Evolutionary conservation across 2,797 vertebrate genomes (phyloP), one percentile per base, ranked within the genome.

Genomic region (Zalophus californianus): DNA sequence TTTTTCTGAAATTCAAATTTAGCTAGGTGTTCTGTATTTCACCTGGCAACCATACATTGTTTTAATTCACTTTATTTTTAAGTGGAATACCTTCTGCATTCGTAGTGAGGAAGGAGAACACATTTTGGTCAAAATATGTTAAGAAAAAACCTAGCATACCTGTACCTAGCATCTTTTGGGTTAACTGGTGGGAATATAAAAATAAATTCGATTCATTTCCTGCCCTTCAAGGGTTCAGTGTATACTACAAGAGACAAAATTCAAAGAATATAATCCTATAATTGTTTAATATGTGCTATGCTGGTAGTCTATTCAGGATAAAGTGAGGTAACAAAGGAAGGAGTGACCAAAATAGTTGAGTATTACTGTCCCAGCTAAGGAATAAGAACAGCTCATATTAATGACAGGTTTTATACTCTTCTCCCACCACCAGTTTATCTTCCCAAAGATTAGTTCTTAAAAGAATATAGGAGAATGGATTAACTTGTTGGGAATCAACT

Each of bases 1-100:
- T n/a, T 75, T 93, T 96, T 96, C 18, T 93, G 48, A 96, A 97
- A 87, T 97, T 82, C 62, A 94, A 8, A 91, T 96, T 96, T 93
- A 95, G 68, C 38, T 38, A 38, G 23, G 23, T 93, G 32, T 91
- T 64, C 56, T 95, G 60, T 68, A n/a, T 92, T 95, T 95, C 86
- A 97, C 70, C 41, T 92, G 90, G 66, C 38, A 90, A 85, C 35
- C 23, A 60, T 52, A 50, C 2, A 18, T 90, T 79, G 32, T 91
- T 97, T 97, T 78, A 86, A 90, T 60, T 96, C 23, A 72, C n/a
- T 95, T 90, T 94, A 48, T 91, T 94, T 94, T 94, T 85, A 92
- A 91, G 62, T 70, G 32, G 58, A 90, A n/a, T 84, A 90, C 60
- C 60, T 90, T 90, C 72, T 95, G 48, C 35, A 38, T 94, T 96